Conservation (phyloP, 2,113 vertebrate genomes). For the Chionodraco myersi region DNA sequence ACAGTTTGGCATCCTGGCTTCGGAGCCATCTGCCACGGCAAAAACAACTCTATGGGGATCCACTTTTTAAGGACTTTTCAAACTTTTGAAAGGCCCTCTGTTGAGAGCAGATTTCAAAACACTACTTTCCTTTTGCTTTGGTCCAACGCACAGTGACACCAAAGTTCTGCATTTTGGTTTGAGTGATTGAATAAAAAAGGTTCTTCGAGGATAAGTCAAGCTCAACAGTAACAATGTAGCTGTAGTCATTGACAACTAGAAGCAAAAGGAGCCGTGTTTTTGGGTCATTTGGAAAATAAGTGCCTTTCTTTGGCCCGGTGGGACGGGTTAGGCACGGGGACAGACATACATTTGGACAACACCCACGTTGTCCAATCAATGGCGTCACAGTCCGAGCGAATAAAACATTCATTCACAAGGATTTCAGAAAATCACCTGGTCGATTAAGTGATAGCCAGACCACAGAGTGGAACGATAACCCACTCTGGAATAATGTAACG, state of each 20-base stretch:
- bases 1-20: background rate
- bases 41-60: background rate
- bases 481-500: slow-evolving; percentile 30
- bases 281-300: slow-evolving; percentile 20
- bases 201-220: background rate
- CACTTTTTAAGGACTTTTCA: background rate
- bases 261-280: slow-evolving; percentile 1
- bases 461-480: slow-evolving; percentile 12
- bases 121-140: slow-evolving; percentile 22
- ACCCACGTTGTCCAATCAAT: background rate
- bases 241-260: background rate
- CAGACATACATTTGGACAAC: slow-evolving; percentile 25
- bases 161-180: background rate
- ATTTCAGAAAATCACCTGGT: slow-evolving; percentile 11
- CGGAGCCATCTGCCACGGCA: slow-evolving; percentile 42
- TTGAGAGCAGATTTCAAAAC: background rate
- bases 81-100: slow-evolving; percentile 8
- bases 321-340: slow-evolving; percentile 19
- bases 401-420: slow-evolving; percentile 15
- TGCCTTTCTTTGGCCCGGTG: background rate
- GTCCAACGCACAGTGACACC: background rate
- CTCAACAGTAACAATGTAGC: background rate
- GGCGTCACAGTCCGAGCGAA: background rate
- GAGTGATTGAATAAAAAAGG: background rate
- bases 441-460: background rate